A percentile compares a stretch with the other conserved stretches of the same genome.
Conservation (phyloP, 2,797 vertebrate genomes). For the Adrianichthys oophorus region DNA sequence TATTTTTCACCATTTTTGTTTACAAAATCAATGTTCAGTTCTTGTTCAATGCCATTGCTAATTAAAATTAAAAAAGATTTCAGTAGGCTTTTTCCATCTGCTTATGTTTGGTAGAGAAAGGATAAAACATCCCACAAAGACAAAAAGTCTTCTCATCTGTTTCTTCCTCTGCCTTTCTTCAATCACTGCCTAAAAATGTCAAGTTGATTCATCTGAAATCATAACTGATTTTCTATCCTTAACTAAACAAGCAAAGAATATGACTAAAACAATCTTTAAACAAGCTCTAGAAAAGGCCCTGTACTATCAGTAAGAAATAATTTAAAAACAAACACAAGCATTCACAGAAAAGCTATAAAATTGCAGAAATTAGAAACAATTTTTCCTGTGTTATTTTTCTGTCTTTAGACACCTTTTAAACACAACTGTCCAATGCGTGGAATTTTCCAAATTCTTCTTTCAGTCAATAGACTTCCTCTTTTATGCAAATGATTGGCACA, state of each 20-base stretch:
- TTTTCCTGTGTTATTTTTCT: background rate
- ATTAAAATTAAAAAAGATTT: slow-evolving; percentile 3
- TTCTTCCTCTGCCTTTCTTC: slow-evolving; percentile 11
- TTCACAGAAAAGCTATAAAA: no score
- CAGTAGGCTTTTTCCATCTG: background rate
- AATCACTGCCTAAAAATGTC: slow-evolving; percentile 17
- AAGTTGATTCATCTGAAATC: slow-evolving; percentile 5
- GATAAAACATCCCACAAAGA: background rate
- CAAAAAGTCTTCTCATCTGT: background rate
- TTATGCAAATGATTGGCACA: slow-evolving; percentile 49
- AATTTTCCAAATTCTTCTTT: slow-evolving; percentile 34
- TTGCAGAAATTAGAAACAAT: background rate
- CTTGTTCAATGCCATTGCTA: background rate
- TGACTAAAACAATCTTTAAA: background rate
- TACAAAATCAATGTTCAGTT: background rate
- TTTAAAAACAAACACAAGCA: no score
- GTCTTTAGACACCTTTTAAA: slow-evolving; percentile 32
- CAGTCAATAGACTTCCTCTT: slow-evolving; percentile 38
- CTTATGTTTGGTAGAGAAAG: background rate
- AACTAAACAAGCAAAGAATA: slow-evolving; percentile 10
- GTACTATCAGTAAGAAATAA: no score
- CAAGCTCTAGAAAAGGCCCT: no score
- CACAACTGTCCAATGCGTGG: slow-evolving; percentile 27
- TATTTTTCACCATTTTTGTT: background rate
- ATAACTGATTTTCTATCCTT: slow-evolving; percentile 17